phyloP scores from a whole-genome alignment of 23 tunicate species.

The Clavelina lepadiformis region DNA sequence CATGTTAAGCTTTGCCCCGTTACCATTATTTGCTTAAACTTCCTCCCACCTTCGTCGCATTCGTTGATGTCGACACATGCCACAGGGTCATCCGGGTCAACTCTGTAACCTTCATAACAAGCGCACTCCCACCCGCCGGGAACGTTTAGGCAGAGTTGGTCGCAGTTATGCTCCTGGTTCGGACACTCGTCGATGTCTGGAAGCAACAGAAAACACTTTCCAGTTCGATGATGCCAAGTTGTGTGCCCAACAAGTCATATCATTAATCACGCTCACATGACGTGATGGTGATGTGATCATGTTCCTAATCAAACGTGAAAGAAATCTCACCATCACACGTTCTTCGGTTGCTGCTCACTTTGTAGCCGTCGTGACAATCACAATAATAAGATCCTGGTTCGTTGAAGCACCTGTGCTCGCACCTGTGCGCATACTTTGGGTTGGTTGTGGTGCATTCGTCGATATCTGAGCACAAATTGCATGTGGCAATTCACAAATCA shows the following conservation, averaged over 20 bases:
- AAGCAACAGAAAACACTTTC: conserved; percentile 6
- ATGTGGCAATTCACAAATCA: not conserved
- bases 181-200: conserved; percentile 82
- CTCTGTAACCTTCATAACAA: conserved; percentile 67
- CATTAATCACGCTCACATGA: not conserved
- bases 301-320: not conserved
- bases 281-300: not conserved
- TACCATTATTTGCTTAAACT: too few species aligned
- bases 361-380: conserved; percentile 64
- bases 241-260: not conserved
- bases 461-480: conserved; percentile 47
- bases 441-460: conserved; percentile 66
- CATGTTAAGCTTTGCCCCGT: too few species aligned
- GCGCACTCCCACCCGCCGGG: conserved; percentile 88
- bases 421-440: conserved; percentile 29
- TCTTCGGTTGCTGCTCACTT: conserved; percentile 59
- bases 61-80: conserved; percentile 71
- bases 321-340: conserved; percentile 58
- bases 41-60: conserved; percentile 43
- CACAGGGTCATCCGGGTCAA: conserved; percentile 35
- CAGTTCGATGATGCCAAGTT: not conserved
- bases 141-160: conserved; percentile 49
- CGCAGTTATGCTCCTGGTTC: conserved; percentile 33
- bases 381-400: conserved; percentile 89
- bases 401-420: conserved; percentile 75